Evolutionary conservation across 2,113 vertebrate genomes (phyloP), one percentile per base, ranked within the genome.

Genomic region (Chaenocephalus aceratus): DNA sequence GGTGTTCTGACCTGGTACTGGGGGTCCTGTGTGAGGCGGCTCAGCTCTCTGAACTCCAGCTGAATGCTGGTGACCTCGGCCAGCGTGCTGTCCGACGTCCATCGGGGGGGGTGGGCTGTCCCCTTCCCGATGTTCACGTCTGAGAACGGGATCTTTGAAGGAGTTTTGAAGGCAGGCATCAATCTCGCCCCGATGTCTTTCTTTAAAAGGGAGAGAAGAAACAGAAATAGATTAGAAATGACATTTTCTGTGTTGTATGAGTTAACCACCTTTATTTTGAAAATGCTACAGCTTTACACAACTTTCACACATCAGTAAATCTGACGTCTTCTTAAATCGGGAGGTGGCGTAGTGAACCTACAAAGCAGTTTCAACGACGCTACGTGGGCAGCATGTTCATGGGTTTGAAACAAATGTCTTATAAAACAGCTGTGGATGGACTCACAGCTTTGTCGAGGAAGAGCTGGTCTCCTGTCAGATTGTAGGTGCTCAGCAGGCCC

Each of bases 31-130:
- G 97, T 99, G 79, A 99, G 95, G 2, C 94, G 96, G 4, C 97
- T 97, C 13, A 99, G 96, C 93, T 99, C 97, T 34, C 98, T 93
- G 61, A 99, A 99, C 81, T 99, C 98, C 86, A 99, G 87, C 94
- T 99, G 98, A 51, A 99, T 97, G 87, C 97, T 99, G 0, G 98
- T 98, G 84, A 99, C 97, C 91, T 99, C 98, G 0, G 98, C 97
- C 76, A 99, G 96, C 0, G 97, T 98, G 95, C 98, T 99, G 92
- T 99, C 98, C 0, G 97, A 96, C 0, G 98, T 99, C 98, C 98
- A 99, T 0, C 95, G 96, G 0, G 98, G 97, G 0, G 97, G 96
- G 58, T 98, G 97, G 1, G 98, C 98, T 0, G 94, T 96, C 7
- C 98, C 98, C 1, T 95, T 97, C n/a, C 97, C 98, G 0, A 99